Evolutionary conservation across 1,140 invertebrate genomes (phyloP), one percentile per base, ranked within the genome.

Genomic region (Ladona fulva): DNA sequence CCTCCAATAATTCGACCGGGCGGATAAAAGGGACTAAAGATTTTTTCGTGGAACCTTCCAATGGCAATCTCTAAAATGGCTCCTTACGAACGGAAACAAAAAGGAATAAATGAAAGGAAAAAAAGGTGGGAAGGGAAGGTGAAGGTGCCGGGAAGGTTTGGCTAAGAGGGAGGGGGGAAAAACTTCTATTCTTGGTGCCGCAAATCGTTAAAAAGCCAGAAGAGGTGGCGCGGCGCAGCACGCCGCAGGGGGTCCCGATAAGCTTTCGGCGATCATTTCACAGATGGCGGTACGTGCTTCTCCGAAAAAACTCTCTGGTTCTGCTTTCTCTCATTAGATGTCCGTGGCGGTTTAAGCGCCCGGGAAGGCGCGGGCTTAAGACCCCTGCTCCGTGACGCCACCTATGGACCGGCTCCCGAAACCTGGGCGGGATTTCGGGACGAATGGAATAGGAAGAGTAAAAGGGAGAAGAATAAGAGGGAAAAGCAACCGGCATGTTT

Each of bases 151-250:
- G 52, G 52, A 19, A 66, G 52, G 52, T 22, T 66, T 16, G 52
- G 14, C 14, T 16, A 12, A 5, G n/a, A 12, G 52, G 52, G 52
- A 12, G 12, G n/a, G 52, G 52, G 52, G 3, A 66, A 66, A 66
- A 66, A 66, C 52, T 66, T 66, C 52, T 66, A 66, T 66, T 66
- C 52, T 66, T 66, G 52, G 52, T 66, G 52, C 52, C 52, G 52
- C 52, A 66, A 66, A 66, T 66, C 52, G 52, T 66, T 66, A 66
- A 66, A 66, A 66, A 66, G 52, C 52, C 52, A 16, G 52, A 22
- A 66, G 52, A 66, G 52, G 52, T 66, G 14, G 52, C 16, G 52
- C 14, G 52, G 14, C 52, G 52, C 52, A 66, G 16, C 3, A 66
- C 16, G 16, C 16, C 52, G 52, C 52, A 66, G 16, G 29, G 29